Evolutionary conservation across 2,797 vertebrate genomes (phyloP).

Genomic region (Kryptopterus vitreolus): DNA sequence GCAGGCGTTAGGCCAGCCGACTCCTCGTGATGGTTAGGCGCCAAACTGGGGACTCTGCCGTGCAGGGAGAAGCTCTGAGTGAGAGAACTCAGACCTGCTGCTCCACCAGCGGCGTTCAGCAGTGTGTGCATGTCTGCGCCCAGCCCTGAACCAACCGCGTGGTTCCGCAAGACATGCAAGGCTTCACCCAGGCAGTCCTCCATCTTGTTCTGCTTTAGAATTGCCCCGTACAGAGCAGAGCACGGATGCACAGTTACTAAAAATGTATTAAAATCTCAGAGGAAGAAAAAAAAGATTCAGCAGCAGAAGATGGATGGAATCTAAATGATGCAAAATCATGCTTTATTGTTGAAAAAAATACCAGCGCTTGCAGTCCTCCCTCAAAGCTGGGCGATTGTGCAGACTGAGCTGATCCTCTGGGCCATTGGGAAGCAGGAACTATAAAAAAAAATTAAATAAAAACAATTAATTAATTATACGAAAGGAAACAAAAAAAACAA

Average conservation of each 20-base stretch:
- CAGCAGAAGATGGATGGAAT: background rate
- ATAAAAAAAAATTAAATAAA: conserved; percentile 14
- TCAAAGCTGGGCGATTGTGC: conserved; percentile 92
- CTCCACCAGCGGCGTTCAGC: conserved; percentile 65
- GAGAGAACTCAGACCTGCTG: conserved; percentile 70
- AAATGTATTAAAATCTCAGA: background rate
- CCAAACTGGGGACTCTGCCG: conserved; percentile 80
- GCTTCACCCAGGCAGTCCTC: conserved; percentile 95
- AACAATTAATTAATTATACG: too few species aligned
- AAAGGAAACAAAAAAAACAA: too few species aligned
- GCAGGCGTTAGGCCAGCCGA: conserved; percentile 72
- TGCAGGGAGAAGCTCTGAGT: conserved; percentile 77
- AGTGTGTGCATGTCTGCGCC: conserved; percentile 84
- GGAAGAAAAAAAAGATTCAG: background rate
- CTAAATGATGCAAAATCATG: background rate
- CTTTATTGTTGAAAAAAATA: conserved; percentile 62
- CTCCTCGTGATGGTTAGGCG: conserved; percentile 82
- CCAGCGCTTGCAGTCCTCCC: conserved; percentile 84
- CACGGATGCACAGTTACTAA: background rate
- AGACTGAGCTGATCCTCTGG: conserved; percentile 82
- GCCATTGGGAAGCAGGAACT: conserved; percentile 91
- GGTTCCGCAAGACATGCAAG: conserved; percentile 90
- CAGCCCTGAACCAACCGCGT: conserved; percentile 75
- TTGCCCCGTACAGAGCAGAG: background rate
- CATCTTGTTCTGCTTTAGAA: conserved; percentile 81